Percentiles rank a stretch among this genome's conserved stretches.
Conservation (phyloP, 2,888 invertebrate species). For the Myopa tessellatipennis region DNA sequence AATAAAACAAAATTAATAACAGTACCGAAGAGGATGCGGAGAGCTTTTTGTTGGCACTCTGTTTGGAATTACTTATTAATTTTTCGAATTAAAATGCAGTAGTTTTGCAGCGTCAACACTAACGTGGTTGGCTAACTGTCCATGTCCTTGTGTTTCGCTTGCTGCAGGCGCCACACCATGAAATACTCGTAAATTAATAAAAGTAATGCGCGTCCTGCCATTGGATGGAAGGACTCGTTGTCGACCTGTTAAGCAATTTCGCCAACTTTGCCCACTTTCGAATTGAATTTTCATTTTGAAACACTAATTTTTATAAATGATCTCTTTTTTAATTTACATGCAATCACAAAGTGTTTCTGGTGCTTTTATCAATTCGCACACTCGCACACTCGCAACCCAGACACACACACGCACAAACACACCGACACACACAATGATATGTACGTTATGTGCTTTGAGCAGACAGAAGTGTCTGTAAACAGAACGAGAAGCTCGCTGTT, state of each 20-base stretch:
- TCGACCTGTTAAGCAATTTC: constrained; percentile 25
- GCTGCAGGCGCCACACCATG: not conserved
- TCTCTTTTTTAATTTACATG: constrained; percentile 3
- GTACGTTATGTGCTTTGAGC: not conserved
- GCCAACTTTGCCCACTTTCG: not conserved
- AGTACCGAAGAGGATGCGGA: not conserved
- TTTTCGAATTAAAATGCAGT: not conserved
- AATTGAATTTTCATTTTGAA: not conserved
- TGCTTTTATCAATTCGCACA: constrained; percentile 33
- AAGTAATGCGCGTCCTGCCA: not conserved
- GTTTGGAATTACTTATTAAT: not conserved
- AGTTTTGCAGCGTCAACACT: not conserved
- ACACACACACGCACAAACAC: constrained; percentile 5
- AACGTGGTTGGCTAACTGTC: not conserved
- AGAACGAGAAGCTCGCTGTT: not conserved
- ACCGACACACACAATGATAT: not conserved
- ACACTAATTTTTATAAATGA: too few relatives aligned
- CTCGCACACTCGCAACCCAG: constrained; percentile 12
- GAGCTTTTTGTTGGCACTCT: not conserved
- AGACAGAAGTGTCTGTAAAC: too few relatives aligned
- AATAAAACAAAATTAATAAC: constrained; percentile 28
- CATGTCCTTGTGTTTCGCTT: too few relatives aligned
- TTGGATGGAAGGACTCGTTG: constrained; percentile 8
- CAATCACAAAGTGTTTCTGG: constrained; percentile 26
- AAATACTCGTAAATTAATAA: not conserved